These are phyloP conservation scores for Drosophila teissieri DNA, from an alignment of 1,140 invertebrate species.

Conservation along the genomic window DNA sequence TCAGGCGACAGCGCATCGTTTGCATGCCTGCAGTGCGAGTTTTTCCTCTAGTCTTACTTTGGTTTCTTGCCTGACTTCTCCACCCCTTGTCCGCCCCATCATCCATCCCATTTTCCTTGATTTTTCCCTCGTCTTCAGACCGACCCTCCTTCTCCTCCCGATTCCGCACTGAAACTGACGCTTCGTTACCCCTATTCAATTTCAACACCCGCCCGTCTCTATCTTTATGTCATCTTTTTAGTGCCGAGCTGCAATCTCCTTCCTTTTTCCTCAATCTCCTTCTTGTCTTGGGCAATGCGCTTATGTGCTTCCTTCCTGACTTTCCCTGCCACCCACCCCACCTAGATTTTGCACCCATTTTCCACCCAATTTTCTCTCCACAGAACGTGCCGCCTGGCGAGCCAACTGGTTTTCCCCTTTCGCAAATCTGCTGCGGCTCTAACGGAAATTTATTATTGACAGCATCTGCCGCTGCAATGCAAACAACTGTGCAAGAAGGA, in stretches of 20 bases:
- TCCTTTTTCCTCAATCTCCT: conserved; percentile 36
- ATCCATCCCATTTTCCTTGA: background rate
- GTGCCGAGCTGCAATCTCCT: conserved; percentile 58
- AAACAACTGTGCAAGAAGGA: conserved; percentile 65
- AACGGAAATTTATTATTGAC: conserved; percentile 84
- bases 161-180: conserved; percentile 13
- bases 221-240: conserved; percentile 80
- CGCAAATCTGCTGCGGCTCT: conserved; percentile 81
- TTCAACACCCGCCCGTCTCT: conserved; percentile 72
- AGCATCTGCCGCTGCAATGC: conserved; percentile 81
- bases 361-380: background rate
- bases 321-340: background rate
- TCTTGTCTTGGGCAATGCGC: conserved; percentile 68
- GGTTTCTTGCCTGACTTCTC: background rate
- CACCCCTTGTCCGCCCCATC: background rate
- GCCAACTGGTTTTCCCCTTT: conserved; percentile 42
- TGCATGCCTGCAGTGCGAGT: conserved; percentile 62
- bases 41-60: conserved; percentile 8
- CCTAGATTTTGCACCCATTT: conserved; percentile 4
- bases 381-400: conserved; percentile 50
- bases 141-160: no score
- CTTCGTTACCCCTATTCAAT: conserved; percentile 72
- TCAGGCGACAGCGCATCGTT: conserved; percentile 49
- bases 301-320: conserved; percentile 75
- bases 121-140: background rate